Percentiles rank a stretch among this genome's conserved stretches.
Conservation (phyloP, 92 coral and sea anemone species). For the Metridium senile region DNA sequence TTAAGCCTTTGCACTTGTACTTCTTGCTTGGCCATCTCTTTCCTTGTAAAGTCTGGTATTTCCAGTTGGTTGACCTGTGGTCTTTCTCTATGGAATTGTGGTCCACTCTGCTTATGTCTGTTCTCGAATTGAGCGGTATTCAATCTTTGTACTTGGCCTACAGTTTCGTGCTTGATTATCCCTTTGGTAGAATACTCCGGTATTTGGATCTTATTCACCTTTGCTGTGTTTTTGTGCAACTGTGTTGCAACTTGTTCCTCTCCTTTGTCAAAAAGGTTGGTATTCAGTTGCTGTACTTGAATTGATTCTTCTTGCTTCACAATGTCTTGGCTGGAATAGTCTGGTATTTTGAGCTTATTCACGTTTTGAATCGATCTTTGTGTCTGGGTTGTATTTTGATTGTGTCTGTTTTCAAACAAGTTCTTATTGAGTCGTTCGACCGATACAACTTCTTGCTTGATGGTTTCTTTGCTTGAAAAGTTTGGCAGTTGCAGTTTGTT, state of each 20-base stretch:
- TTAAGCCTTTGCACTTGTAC: neutral
- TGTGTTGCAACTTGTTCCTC: neutral
- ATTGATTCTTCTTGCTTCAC: slow-evolving; percentile 1
- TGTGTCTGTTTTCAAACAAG: neutral
- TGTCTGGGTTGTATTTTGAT: neutral
- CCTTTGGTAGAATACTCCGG: slow-evolving; percentile 9
- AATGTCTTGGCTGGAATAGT: neutral
- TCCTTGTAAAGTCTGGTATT: neutral
- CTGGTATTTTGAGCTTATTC: neutral
- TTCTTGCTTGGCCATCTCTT: slow-evolving; percentile 6
- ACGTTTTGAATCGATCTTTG: neutral
- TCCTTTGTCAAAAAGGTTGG: neutral
- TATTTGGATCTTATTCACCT: neutral
- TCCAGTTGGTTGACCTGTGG: neutral
- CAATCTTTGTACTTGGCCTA: neutral
- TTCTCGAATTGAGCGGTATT: neutral
- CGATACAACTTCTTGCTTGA: slow-evolving; percentile 3
- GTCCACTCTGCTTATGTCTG: neutral
- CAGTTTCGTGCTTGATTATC: slow-evolving; percentile 10
- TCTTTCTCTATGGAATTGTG: neutral
- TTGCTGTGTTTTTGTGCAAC: neutral
- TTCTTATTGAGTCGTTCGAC: neutral
- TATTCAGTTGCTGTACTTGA: neutral
- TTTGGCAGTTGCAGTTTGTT: neutral
- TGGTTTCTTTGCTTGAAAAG: neutral